phyloP scores from a whole-genome alignment of 2,797 vertebrate genomes.

The Carapus acus region DNA sequence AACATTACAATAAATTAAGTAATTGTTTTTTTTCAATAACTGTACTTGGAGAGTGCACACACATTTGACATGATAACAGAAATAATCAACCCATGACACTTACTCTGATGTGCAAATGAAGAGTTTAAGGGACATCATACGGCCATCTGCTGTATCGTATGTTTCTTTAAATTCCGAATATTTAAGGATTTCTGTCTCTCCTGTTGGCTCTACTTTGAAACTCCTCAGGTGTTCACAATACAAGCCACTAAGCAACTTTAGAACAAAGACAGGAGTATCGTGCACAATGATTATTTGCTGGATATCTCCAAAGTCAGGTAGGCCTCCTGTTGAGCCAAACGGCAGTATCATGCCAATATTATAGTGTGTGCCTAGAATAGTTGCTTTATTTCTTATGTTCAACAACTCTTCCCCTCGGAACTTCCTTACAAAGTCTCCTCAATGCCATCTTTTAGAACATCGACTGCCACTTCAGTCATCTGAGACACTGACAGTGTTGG shows the following conservation, averaged over 20 bases:
- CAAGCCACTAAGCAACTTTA: conserved; percentile 20
- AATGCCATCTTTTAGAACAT: conserved; percentile 16
- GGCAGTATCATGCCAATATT: conserved; percentile 18
- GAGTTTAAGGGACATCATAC: conserved; percentile 14
- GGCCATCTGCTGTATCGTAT: not conserved
- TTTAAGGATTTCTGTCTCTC: conserved; percentile 6
- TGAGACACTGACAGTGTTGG: conserved; percentile 4
- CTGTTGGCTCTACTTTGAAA: conserved; percentile 21
- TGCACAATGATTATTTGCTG: conserved; percentile 17
- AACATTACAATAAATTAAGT: too few relatives aligned
- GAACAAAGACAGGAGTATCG: conserved; percentile 19
- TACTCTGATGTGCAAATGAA: conserved; percentile 25
- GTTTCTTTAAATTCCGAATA: too few relatives aligned
- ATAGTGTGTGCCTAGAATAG: conserved; percentile 13
- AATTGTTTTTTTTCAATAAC: too few relatives aligned
- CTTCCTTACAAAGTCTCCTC: conserved; percentile 8
- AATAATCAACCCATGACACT: not conserved
- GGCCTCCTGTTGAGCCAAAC: conserved; percentile 12
- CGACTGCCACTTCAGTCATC: conserved; percentile 12
- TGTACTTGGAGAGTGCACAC: too few relatives aligned
- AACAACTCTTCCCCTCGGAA: conserved; percentile 4
- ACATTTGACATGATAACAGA: not conserved
- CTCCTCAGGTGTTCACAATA: conserved; percentile 19
- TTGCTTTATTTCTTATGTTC: conserved; percentile 11
- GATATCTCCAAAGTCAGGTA: conserved; percentile 25